These are phyloP conservation scores for Lacanobia wlatinum DNA, from an alignment of 2,888 invertebrate species.

Conservation along the genomic window DNA sequence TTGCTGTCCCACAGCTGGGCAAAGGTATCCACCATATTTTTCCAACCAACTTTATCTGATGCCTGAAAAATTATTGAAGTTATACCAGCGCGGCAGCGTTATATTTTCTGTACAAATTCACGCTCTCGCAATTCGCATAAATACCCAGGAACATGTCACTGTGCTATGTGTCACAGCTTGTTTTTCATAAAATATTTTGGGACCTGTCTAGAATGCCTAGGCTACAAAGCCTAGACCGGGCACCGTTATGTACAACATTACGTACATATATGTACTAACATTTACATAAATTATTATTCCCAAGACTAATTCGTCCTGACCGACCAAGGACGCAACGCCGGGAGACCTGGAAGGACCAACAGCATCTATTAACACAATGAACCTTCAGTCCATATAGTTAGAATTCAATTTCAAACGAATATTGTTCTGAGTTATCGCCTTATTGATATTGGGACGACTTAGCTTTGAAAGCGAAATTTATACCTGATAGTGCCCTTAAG, in stretches of 20 bases:
- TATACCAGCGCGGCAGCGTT: too few species aligned
- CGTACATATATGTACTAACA: constrained; percentile 78
- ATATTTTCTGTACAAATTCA: background rate
- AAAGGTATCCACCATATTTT: too few species aligned
- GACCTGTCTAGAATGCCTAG: constrained; percentile 60
- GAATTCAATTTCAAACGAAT: constrained; percentile 51
- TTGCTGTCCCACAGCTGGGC: too few species aligned
- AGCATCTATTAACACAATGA: constrained; percentile 49
- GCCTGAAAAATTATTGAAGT: too few species aligned
- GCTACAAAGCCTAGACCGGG: constrained; percentile 61
- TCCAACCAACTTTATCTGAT: too few species aligned
- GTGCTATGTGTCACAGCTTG: constrained; percentile 40
- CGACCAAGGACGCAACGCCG: constrained; percentile 83
- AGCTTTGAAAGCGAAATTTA: constrained; percentile 90
- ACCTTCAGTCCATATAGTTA: constrained; percentile 47
- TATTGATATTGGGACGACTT: constrained; percentile 63
- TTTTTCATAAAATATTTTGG: constrained; percentile 67
- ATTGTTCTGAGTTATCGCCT: constrained; percentile 70
- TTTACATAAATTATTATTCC: constrained; percentile 90
- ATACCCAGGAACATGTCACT: background rate
- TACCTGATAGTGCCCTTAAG: constrained; percentile 75
- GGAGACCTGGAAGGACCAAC: constrained; percentile 84
- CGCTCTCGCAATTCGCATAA: background rate
- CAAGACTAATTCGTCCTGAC: constrained; percentile 89
- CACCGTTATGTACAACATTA: constrained; percentile 70